Evolutionary conservation across 2,797 vertebrate genomes (phyloP), one percentile per base, ranked within the genome.

Genomic region (Ptychobarbus kaznakovi): DNA sequence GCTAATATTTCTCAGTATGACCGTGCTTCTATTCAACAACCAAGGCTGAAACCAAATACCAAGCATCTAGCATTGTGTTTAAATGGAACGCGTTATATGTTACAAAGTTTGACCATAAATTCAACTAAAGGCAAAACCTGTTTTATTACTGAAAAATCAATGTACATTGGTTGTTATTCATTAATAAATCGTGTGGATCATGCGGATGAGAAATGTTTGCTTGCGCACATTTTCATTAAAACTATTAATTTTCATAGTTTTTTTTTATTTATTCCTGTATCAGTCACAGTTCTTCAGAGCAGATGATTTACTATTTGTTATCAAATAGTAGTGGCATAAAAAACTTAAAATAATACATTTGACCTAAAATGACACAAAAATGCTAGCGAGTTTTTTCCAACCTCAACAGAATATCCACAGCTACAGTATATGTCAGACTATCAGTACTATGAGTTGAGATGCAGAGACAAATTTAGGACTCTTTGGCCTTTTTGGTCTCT

Each of bases 401-500:
- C 40, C 61, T 46, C 40, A 49, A 72, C 58, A 65, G 35, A 63
- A 40, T 38, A 73, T 72, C 63, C 80, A 78, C 73, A 82, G 25
- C 70, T 73, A 82, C 80, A 78, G 46, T 56, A 65, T 66, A 42
- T 40, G 40, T 38, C n/a, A 42, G 63, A 80, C 68, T 56, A 53
- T 77, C 66, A 73, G 65, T 58, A 72, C 22, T 56, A 40, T 13
- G 20, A 58, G 66, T 80, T 58, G 28, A 11, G 16, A 15, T 80
- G 63, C 18, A 6, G 32, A 70, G 49, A 77, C 15, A 72, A 85
- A 65, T 70, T 87, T 87, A 90, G 10, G 81, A 86, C 28, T 88
- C 84, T 79, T 83, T 90, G 80, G 80, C 20, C 70, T 89, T 90
- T 86, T 89, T 90, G 38, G 86, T 77, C 72, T 89, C 90, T 28